Conservation (phyloP, 2,113 vertebrate genomes). For the Labeo rohita region DNA sequence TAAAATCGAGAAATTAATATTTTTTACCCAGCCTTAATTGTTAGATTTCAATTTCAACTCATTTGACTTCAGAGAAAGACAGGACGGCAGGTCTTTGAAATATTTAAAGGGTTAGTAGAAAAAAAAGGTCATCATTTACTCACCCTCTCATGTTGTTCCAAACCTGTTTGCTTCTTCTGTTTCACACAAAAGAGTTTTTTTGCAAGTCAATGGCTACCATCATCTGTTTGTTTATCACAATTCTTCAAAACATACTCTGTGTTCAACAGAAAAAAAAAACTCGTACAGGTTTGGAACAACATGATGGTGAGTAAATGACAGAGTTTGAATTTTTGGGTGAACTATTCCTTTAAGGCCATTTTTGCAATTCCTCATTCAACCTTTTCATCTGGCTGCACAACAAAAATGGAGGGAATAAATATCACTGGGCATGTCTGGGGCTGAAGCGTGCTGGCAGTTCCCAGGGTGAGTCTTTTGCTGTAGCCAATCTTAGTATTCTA, state of each 20-base stretch:
- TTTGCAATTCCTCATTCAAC: not conserved
- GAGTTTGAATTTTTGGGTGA: not conserved
- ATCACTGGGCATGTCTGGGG: conserved; percentile 10
- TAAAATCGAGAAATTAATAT: too few relatives aligned
- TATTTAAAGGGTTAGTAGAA: not conserved
- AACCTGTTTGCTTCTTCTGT: not conserved
- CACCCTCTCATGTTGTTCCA: not conserved
- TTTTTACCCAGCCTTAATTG: too few relatives aligned
- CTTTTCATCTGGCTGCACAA: conserved; percentile 24
- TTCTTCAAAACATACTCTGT: too few relatives aligned
- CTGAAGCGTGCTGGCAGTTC: conserved; percentile 5
- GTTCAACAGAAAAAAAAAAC: too few relatives aligned
- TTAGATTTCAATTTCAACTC: conserved; percentile 17
- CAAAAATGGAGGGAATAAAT: conserved; percentile 28
- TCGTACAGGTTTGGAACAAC: too few relatives aligned
- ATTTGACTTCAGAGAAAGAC: conserved; percentile 41
- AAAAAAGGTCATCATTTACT: not conserved
- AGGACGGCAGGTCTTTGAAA: conserved; percentile 7
- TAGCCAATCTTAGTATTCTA: conserved; percentile 26
- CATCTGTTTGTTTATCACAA: too few relatives aligned
- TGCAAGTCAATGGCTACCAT: not conserved
- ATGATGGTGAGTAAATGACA: not conserved
- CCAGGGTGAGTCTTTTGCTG: conserved; percentile 28
- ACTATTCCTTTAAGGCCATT: not conserved
- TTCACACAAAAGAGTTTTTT: not conserved